Base-by-base conservation (phyloP, 2,113 vertebrate genomes). In the Octodon degus region DNA sequence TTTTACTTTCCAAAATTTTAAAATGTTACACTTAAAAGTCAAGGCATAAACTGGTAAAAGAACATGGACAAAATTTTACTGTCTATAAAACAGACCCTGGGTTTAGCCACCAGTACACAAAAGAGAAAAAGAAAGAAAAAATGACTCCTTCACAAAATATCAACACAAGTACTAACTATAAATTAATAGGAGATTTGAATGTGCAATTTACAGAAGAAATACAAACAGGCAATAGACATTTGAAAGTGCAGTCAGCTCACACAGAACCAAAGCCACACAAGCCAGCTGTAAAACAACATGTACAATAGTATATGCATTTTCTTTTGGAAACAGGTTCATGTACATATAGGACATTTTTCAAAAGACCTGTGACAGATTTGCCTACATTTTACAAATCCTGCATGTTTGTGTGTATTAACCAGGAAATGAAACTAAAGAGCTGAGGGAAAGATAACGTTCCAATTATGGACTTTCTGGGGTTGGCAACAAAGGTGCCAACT, bases 1-100 rank as follows among this genome's bases (percentile, higher is more conserved):
- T 83, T 97, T 96, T 79, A 80, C 37, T 95, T 90, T 53, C 77
- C 65, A 79, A 77, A 60, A 90, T 86, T 58, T 84, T 40, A 40
- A 77, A 77, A 70, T 63, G 85, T 55, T 86, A 79, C 34, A 34
- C 37, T 81, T 83, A 25, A 90, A 93, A 92, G 37, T 81, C 63
- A 92, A 81, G 58, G 40, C 16, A 80, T 24, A 94, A 92, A 74
- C 10, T 55, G 12, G 9, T 58, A 84, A 95, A 87, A 92, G 47
- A 84, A 89, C 67, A 32, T 16, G 85, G 40, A 67, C 7, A 70
- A 96, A 85, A 82, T 34, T 37, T 55, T 86, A 50, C 50, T n/a
- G 7, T 20, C 68, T 63, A 37, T 60, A 93, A 76, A 93, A 86
- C 9, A 89, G 40, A 14, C 3, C 58, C 84, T 53, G 63, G 27